Base-by-base conservation (phyloP, 1,140 invertebrate genomes). In the Drosophila orosa region DNA sequence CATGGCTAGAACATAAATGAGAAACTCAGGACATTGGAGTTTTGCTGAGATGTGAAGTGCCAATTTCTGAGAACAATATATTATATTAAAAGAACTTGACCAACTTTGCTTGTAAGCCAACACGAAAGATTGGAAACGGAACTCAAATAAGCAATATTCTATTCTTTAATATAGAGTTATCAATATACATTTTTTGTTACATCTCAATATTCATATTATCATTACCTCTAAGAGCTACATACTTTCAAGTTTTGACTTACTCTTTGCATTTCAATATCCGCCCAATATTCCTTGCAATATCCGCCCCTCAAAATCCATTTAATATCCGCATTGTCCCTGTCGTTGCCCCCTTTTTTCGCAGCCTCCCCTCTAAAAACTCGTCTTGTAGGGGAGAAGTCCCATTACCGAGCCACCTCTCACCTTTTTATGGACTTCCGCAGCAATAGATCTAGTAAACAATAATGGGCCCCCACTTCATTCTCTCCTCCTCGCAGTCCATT, bases 341-440 rank as follows among this genome's bases (percentile, higher is more conserved):
- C 27, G 25, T 54, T 35, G 3, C 39, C 29, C 57, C 39, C 8
- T 45, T 40, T 42, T 22, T 12, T 45, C 22, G 13, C 40, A 71
- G 31, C 25, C 29, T 55, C 25, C 17, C 44, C 33, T 12, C 22
- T 5, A 31, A 22, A n/a, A 31, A 6, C 45, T 17, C 27, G 50
- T 40, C 39, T 60, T 69, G 9, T 22, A 45, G 35, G 48, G 27
- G 48, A 33, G 48, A 8, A 52, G 17, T n/a, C 19, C 63, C 33
- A 35, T 33, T 74, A 25, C 42, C 22, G 10, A 40, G 24, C 45
- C 42, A 35, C 55, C 55, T 54, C 54, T 55, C 48, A 76, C 63
- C 50, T 80, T 67, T 83, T 89, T 83, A 87, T 87, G 54, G 75
- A 80, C 83, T 87, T 52, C 84, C 67, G 75, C 83, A 87, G 83